phyloP scores from a whole-genome alignment of 2,888 invertebrate species.

The Eupsilia transversa region DNA sequence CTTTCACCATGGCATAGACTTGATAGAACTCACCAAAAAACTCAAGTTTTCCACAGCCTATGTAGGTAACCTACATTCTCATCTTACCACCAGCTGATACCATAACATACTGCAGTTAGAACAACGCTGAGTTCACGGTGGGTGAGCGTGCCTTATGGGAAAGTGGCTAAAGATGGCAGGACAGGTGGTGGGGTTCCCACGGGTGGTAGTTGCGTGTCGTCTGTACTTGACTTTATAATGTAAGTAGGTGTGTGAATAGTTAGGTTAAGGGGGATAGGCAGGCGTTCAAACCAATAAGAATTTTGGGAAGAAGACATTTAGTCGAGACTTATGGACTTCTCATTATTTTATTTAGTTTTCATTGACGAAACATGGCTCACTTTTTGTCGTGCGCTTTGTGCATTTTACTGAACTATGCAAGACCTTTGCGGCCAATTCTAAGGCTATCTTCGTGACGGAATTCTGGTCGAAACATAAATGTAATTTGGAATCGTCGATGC shows the following conservation, averaged over 20 bases:
- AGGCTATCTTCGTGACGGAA: too few species aligned
- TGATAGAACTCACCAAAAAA: too few species aligned
- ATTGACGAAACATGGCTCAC: neutral
- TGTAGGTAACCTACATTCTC: conserved; percentile 46
- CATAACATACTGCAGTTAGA: conserved; percentile 43
- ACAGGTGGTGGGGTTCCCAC: conserved; percentile 80
- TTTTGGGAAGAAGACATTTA: neutral
- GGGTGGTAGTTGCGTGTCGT: conserved; percentile 49
- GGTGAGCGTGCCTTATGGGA: conserved; percentile 80
- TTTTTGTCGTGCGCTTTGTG: neutral
- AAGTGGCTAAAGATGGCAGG: conserved; percentile 61
- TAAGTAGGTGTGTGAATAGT: neutral
- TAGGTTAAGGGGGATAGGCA: too few species aligned
- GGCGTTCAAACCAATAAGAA: too few species aligned
- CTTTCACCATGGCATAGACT: too few species aligned
- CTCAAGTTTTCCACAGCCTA: neutral
- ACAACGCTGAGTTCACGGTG: conserved; percentile 69
- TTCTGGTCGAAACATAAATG: neutral
- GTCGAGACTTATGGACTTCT: neutral
- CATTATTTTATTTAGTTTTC: neutral
- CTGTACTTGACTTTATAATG: conserved; percentile 61
- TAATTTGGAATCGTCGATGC: neutral
- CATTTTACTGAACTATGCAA: neutral
- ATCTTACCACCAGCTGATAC: conserved; percentile 47
- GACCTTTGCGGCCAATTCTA: neutral